Evolutionary conservation across 1,140 invertebrate species (phyloP).

Genomic region (Rhopalosiphum padi): DNA sequence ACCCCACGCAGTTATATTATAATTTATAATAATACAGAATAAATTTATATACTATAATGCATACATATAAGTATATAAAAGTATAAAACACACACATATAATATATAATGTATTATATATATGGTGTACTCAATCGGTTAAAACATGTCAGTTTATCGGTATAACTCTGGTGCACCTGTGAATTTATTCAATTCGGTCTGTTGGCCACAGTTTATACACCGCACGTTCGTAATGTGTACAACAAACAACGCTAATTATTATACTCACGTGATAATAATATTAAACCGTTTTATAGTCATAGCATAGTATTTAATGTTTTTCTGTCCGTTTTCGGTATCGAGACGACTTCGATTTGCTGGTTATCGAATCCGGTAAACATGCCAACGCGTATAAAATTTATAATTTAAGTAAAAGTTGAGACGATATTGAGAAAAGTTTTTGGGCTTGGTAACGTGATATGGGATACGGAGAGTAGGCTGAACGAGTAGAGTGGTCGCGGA

Average conservation of each 20-base stretch:
- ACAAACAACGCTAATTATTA: background rate
- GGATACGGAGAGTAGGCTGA: background rate
- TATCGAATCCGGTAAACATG: background rate
- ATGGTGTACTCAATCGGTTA: background rate
- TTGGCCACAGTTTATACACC: background rate
- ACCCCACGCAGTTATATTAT: background rate
- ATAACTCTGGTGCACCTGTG: background rate
- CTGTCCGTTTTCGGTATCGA: background rate
- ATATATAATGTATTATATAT: background rate
- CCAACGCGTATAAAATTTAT: background rate
- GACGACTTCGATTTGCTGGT: background rate
- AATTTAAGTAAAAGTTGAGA: background rate
- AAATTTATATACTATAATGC: no score
- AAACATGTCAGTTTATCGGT: no score
- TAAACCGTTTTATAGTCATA: background rate
- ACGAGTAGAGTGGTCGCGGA: no score
- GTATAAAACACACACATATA: no score
- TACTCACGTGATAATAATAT: no score
- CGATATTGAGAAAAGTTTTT: background rate
- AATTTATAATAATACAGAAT: background rate
- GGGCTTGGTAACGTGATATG: background rate
- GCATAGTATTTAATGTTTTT: background rate
- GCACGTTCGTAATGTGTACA: background rate
- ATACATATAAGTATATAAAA: no score
- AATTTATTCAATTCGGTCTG: background rate